Evolutionary conservation across 2,113 vertebrate genomes (phyloP).

Genomic region (Pleuronectes platessa): DNA sequence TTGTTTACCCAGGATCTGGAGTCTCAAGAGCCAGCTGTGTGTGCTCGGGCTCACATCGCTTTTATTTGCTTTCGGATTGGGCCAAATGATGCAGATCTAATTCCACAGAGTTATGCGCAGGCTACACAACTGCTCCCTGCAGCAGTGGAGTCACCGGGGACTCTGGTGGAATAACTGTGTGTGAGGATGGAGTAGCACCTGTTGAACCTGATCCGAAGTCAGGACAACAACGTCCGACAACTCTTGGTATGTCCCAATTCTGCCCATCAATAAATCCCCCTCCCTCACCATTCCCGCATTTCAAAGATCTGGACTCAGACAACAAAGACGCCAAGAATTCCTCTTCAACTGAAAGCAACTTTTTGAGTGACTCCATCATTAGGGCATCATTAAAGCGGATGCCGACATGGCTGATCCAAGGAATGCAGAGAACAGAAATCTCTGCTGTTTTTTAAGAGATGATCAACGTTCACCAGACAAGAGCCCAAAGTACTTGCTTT

Average conservation of each 20-base stretch:
- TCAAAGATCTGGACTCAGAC: constrained; percentile 61
- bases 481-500: constrained; percentile 80
- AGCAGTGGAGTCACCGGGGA: constrained; percentile 37
- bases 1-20: constrained; percentile 83
- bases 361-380: constrained; percentile 55
- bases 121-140: constrained; percentile 58
- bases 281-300: constrained; percentile 57
- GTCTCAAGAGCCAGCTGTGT: constrained; percentile 86
- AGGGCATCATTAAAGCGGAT: constrained; percentile 65
- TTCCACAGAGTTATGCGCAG: constrained; percentile 64
- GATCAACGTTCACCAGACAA: constrained; percentile 70
- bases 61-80: constrained; percentile 85
- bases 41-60: constrained; percentile 74
- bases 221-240: constrained; percentile 27
- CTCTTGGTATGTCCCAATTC: constrained; percentile 39
- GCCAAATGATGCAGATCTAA: constrained; percentile 83
- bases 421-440: constrained; percentile 62
- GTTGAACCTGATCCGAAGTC: constrained; percentile 57
- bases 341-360: constrained; percentile 61
- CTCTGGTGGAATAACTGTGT: constrained; percentile 49
- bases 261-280: constrained; percentile 43
- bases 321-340: constrained; percentile 72
- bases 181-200: constrained; percentile 55
- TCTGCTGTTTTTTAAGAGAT: constrained; percentile 53
- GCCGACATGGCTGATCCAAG: constrained; percentile 31